Base-by-base conservation (phyloP, 2,888 invertebrate genomes). In the Syrphus vitripennis region DNA sequence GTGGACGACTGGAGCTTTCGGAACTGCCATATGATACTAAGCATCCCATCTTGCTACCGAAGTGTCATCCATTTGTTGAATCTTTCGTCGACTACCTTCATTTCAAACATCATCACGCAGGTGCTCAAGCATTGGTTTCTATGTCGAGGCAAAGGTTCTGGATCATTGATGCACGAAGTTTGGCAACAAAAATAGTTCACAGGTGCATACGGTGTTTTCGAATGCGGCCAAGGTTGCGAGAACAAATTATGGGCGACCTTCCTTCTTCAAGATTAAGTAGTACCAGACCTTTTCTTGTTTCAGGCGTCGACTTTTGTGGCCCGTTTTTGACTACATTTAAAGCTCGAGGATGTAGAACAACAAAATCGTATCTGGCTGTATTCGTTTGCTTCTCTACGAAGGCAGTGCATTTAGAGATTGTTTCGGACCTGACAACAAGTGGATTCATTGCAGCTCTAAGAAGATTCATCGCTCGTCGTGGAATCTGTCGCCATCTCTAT, bases 1-100 rank as follows among this genome's bases (percentile, higher is more conserved):
- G 90, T 40, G 89, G 90, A 29, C 83, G 90, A 3, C 65, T 90
- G 1, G 55, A 76, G 26, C 83, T 88, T 55, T 84, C 89, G n/a
- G n/a, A n/a, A n/a, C n/a, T n/a, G n/a, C n/a, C n/a, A n/a, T n/a
- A n/a, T n/a, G n/a, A n/a, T n/a, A n/a, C n/a, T n/a, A n/a, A n/a
- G n/a, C n/a, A n/a, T n/a, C n/a, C n/a, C n/a, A n/a, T n/a, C n/a
- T n/a, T n/a, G n/a, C n/a, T n/a, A n/a, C n/a, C n/a, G n/a, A n/a
- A n/a, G n/a, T n/a, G n/a, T n/a, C n/a, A n/a, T n/a, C n/a, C n/a
- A n/a, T n/a, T n/a, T n/a, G n/a, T n/a, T n/a, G n/a, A n/a, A n/a
- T n/a, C n/a, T n/a, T 78, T 61, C 63, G 42, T 81, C 45, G 24
- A 16, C 12, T 29, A 53, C 29, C 40, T 67, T 19, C 80, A 86